A percentile compares a stretch with the other conserved stretches of the same genome.
These are phyloP conservation scores for Sandelia bainsii DNA, from an alignment of 2,797 vertebrate species.

Conservation along the genomic window DNA sequence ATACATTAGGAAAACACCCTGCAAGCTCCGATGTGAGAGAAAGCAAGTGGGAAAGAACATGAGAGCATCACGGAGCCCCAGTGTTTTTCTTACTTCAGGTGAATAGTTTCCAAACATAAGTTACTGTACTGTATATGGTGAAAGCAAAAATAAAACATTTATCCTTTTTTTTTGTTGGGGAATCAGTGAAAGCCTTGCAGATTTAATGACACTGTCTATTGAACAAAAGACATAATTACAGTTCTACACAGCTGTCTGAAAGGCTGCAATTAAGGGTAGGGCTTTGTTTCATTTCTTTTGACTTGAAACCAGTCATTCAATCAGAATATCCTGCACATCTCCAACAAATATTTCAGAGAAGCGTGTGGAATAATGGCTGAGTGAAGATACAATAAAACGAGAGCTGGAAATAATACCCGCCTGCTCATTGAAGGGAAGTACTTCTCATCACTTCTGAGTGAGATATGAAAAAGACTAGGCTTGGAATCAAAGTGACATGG, in stretches of 20 bases:
- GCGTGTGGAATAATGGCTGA: neutral
- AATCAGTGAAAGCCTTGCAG: constrained; percentile 19
- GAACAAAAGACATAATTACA: constrained; percentile 12
- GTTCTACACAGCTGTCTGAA: constrained; percentile 8
- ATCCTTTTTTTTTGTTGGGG: constrained; percentile 7
- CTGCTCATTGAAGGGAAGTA: constrained; percentile 8
- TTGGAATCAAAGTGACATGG: neutral
- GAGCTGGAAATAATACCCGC: constrained; percentile 4
- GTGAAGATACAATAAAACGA: constrained; percentile 5
- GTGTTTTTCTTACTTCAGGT: constrained; percentile 18
- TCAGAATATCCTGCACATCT: neutral
- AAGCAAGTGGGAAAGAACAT: neutral
- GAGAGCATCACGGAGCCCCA: neutral
- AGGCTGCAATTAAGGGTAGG: constrained; percentile 4
- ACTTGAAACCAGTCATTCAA: constrained; percentile 15
- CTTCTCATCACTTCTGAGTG: neutral
- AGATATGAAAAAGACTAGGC: constrained; percentile 2
- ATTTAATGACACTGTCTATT: constrained; percentile 3
- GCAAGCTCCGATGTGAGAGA: constrained; percentile 6
- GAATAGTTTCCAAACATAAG: constrained; percentile 3
- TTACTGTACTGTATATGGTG: constrained; percentile 7
- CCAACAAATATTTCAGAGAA: constrained; percentile 6
- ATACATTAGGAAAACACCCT: constrained; percentile 12
- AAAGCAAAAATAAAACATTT: constrained; percentile 23
- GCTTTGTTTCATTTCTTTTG: constrained; percentile 27